Evolutionary conservation across 1,140 invertebrate genomes (phyloP).

Genomic region (Drosophila guanche): DNA sequence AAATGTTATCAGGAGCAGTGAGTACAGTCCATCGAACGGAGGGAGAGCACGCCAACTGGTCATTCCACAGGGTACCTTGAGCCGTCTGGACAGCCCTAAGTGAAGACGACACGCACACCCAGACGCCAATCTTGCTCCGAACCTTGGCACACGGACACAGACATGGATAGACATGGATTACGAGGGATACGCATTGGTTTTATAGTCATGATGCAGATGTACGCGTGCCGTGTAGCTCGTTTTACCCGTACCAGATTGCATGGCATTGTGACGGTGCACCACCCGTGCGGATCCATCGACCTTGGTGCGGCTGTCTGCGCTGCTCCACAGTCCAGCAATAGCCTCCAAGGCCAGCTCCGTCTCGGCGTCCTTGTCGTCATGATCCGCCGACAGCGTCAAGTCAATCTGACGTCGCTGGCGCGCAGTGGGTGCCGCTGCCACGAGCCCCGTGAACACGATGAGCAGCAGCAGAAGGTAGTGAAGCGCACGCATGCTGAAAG

Average conservation of each 20-base stretch:
- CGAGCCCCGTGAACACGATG: slow-evolving; percentile 9
- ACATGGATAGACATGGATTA: slow-evolving; percentile 19
- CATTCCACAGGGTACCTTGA: no score
- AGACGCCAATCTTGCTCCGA: slow-evolving; percentile 72
- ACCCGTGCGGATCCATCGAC: slow-evolving; percentile 74
- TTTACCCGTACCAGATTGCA: slow-evolving; percentile 75
- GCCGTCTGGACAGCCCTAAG: slow-evolving; percentile 11
- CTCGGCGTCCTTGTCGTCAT: slow-evolving; percentile 74
- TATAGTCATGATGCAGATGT: slow-evolving; percentile 81
- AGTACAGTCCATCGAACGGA: no score
- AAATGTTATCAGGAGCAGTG: slow-evolving; percentile 60
- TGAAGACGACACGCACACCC: slow-evolving; percentile 70
- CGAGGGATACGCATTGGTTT: slow-evolving; percentile 59
- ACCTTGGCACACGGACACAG: slow-evolving; percentile 40
- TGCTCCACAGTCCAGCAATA: slow-evolving; percentile 79
- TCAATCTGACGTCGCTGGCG: slow-evolving; percentile 71
- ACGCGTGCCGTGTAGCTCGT: slow-evolving; percentile 74
- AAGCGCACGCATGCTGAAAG: slow-evolving; percentile 53
- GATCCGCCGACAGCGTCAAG: slow-evolving; percentile 74
- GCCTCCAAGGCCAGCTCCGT: slow-evolving; percentile 79
- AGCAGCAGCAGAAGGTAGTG: slow-evolving; percentile 45
- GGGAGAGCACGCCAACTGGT: no score
- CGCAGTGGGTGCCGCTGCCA: neutral
- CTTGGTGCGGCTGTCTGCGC: slow-evolving; percentile 72
- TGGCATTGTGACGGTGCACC: slow-evolving; percentile 59